phyloP scores from a whole-genome alignment of 2,113 vertebrate genomes.

The Nibea coibor region DNA sequence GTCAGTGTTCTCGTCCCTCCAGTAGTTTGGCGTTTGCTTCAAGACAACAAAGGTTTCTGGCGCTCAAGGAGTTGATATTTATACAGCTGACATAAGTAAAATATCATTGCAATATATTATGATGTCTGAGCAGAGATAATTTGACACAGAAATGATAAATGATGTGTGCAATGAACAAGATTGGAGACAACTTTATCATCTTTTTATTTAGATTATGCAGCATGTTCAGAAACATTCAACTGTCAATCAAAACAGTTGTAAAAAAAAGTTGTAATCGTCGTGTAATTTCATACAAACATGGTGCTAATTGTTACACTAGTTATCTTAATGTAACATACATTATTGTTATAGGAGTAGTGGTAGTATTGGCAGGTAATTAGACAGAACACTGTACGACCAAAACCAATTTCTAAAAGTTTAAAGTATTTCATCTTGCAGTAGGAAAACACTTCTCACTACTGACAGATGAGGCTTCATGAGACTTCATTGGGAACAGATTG shows the following conservation, averaged over 20 bases:
- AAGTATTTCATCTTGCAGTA: background rate
- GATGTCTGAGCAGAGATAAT: too few species aligned
- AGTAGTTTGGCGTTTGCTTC: too few species aligned
- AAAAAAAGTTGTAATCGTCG: background rate
- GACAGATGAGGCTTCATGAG: background rate
- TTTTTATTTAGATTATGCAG: too few species aligned
- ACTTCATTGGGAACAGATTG: slow-evolving; percentile 69
- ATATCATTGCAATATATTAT: too few species aligned
- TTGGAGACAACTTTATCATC: background rate
- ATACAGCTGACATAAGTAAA: too few species aligned
- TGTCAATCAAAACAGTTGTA: too few species aligned
- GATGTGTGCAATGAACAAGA: background rate
- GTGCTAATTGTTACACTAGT: background rate
- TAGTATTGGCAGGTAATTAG: background rate
- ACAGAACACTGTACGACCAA: background rate
- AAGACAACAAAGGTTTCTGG: too few species aligned
- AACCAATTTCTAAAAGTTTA: background rate
- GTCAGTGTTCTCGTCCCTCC: too few species aligned
- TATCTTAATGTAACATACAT: background rate
- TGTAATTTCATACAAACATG: background rate
- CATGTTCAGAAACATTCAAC: too few species aligned
- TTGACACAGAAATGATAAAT: too few species aligned
- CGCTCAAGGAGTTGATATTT: too few species aligned
- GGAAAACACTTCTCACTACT: background rate
- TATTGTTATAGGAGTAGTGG: background rate